Base-by-base conservation (phyloP, 2,113 vertebrate genomes). In the Thryonomys swinderianus region DNA sequence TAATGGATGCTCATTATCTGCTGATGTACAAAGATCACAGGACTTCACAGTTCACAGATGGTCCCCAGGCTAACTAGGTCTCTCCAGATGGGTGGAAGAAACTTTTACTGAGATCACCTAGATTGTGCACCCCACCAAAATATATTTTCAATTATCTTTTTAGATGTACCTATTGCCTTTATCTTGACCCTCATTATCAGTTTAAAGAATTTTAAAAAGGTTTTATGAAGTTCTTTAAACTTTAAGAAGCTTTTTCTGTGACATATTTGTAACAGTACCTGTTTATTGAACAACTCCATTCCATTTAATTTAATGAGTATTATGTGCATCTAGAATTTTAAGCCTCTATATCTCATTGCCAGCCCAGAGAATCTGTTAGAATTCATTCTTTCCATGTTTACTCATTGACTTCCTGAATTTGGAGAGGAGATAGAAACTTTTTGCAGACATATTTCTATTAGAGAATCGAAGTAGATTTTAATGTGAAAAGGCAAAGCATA, bases 1-100 rank as follows among this genome's bases (percentile, higher is more conserved):
- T 92, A 53, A n/a, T 76, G 40, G 79, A 85, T 93, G 81, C 23
- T 94, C 83, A 94, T 95, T 93, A 88, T 79, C 88, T 94, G 64
- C 82, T 74, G 7, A 59, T 84, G 67, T 91, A 93, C 79, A 95
- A 51, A 87, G 79, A 66, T 87, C 55, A 69, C 2, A 71, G 59
- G 67, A 21, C 48, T 69, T 94, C 30, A 87, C 40, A 94, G 64
- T 73, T 94, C 87, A 89, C 83, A 93, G 95, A 95, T 94, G 85
- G 79, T 89, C 27, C 89, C 92, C 1, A 84, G 21, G 79, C 61
- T 96, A 91, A 96, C 48, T 57, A 74, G 81, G 71, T 45, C 34
- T 90, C 27, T 55, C 30, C 55, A 71, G 42, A 71, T 20, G 10
- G 37, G 82, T 0, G 82, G 17, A 66, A n/a, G 32, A 80, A 78